These are phyloP conservation scores for Meriones psammophilus DNA, from an alignment of 2,797 vertebrate species.

Conservation along the genomic window DNA sequence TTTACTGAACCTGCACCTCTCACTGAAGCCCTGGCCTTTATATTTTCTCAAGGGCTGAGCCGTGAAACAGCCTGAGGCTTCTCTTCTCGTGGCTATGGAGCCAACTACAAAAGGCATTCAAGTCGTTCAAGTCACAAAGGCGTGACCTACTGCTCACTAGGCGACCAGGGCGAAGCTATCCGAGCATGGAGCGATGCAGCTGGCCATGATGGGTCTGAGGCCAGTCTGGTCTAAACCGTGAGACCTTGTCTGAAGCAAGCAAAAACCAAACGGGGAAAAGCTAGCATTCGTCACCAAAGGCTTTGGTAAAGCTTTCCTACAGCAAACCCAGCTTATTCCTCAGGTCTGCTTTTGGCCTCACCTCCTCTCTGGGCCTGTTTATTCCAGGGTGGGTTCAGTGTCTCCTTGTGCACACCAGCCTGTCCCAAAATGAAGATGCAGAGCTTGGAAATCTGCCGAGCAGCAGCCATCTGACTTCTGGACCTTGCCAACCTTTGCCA, in stretches of 20 bases:
- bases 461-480: neutral
- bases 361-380: neutral
- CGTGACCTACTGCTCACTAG: neutral
- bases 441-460: too few species aligned
- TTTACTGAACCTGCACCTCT: neutral
- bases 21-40: neutral
- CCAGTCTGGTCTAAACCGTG: neutral
- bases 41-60: neutral
- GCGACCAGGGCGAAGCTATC: neutral
- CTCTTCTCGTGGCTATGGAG: neutral
- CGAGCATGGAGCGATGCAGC: neutral
- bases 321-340: neutral
- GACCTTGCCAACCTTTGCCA: neutral
- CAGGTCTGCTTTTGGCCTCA: too few species aligned
- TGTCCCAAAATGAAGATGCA: neutral
- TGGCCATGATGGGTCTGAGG: neutral
- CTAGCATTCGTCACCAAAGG: neutral
- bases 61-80: neutral
- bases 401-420: neutral
- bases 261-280: too few species aligned
- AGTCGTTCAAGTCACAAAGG: neutral
- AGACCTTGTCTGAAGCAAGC: neutral
- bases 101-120: neutral
- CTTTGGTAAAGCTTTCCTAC: neutral
- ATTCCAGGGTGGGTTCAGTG: neutral